Evolutionary conservation across 1,140 invertebrate genomes (phyloP), one percentile per base, ranked within the genome.

Genomic region (Pseudomyrmex sp.): DNA sequence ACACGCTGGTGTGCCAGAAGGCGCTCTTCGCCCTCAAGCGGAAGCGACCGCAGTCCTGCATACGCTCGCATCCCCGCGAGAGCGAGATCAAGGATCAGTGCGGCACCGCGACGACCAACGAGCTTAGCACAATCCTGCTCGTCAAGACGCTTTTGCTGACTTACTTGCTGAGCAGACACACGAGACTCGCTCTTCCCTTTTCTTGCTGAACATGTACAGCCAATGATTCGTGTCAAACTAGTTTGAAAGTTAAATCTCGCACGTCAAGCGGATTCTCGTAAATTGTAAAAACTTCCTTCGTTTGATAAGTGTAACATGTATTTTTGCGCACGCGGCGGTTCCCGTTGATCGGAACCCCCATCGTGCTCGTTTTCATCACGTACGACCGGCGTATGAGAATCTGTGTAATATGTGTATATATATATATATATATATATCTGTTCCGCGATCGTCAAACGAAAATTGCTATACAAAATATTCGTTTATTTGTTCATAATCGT

Each of bases 61-160:
- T 97, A 76, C 96, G 95, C 61, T 95, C 95, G 77, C 96, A 97
- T 93, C 95, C 95, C 26, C 96, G 96, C 87, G 97, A 97, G 92
- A 96, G 95, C 72, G 93, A 94, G 68, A 94, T 94, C 70, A 93
- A 93, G 73, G 92, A 94, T 56, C 90, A 93, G 9, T 94, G 94
- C 70, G 94, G 94, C 2, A 65, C 85, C 0, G 93, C 92, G 2
- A 73, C 89, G 2, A 87, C 68, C 20, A 54, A 86, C 5, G 23
- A 65, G n/a, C 86, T 91, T 2, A 92, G 92, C 70, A 69, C 88
- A 72, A 63, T 76, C 13, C 69, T 92, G 7, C 23, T 93, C 8
- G 35, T 89, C 23, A 5, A 91, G n/a, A 56, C 80, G 5, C 44
- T 75, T 7, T 5, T 61, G 20, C 44, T 83, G 13, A 66, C 20